Percentiles rank a stretch among this genome's conserved stretches.
These are phyloP conservation scores for Trisateles emortualis DNA, from an alignment of 2,888 invertebrate species.

Conservation along the genomic window DNA sequence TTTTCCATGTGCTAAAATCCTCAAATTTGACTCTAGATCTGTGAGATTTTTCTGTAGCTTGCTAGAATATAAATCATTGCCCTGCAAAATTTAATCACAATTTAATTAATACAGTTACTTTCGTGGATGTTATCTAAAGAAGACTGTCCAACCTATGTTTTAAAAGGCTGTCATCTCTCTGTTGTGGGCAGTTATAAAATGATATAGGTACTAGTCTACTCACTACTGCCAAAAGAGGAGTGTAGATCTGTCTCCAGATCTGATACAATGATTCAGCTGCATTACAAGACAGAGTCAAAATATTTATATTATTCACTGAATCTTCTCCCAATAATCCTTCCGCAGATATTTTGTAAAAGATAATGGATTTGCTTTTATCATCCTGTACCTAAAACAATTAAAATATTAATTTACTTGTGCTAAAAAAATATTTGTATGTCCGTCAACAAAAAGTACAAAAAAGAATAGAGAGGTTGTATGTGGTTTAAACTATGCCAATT, in stretches of 20 bases:
- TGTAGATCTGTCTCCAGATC: constrained; percentile 76
- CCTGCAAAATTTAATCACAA: constrained; percentile 57
- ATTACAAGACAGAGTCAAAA: constrained; percentile 71
- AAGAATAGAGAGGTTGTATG: too few relatives aligned
- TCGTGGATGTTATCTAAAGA: too few relatives aligned
- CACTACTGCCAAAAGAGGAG: constrained; percentile 74
- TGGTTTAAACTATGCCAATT: too few relatives aligned
- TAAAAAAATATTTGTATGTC: neutral
- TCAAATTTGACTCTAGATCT: constrained; percentile 76
- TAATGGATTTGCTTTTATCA: constrained; percentile 66
- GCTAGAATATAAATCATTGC: constrained; percentile 72
- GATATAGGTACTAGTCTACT: constrained; percentile 40
- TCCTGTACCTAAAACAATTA: constrained; percentile 62
- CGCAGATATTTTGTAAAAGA: constrained; percentile 75
- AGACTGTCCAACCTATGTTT: too few relatives aligned
- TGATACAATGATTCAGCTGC: constrained; percentile 78
- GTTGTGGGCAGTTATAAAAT: too few relatives aligned
- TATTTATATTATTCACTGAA: constrained; percentile 66
- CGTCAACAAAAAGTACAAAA: neutral
- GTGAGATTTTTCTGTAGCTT: constrained; percentile 77
- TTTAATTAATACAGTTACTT: too few relatives aligned
- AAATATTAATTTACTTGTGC: neutral
- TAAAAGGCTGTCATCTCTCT: too few relatives aligned
- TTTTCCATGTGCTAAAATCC: constrained; percentile 75
- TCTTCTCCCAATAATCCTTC: constrained; percentile 61